These are phyloP conservation scores for Thymelicus sylvestris DNA, from an alignment of 2,888 invertebrate species.

Conservation along the genomic window DNA sequence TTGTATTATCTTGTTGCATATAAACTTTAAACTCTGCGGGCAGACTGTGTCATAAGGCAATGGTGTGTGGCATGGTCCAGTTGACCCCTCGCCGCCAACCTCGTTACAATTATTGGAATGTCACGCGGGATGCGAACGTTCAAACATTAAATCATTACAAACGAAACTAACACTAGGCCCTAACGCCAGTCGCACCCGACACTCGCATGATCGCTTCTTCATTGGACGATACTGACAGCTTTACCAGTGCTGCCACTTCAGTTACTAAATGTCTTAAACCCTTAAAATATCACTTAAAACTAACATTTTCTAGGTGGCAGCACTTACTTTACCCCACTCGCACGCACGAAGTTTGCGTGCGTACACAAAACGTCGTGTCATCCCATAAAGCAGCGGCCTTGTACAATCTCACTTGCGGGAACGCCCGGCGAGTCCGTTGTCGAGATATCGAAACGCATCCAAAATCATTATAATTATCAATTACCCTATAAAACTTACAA, in stretches of 20 bases:
- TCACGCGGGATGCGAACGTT: conserved; percentile 80
- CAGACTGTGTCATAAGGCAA: conserved; percentile 85
- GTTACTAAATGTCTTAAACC: too few relatives aligned
- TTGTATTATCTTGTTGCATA: conserved; percentile 84
- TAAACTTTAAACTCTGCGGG: conserved; percentile 85
- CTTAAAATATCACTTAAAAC: too few relatives aligned
- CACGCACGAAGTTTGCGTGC: too few relatives aligned
- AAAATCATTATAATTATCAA: conserved; percentile 55
- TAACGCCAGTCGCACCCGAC: conserved; percentile 63
- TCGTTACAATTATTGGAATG: conserved; percentile 81
- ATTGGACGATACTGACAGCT: too few relatives aligned
- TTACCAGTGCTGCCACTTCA: too few relatives aligned
- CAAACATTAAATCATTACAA: conserved; percentile 73
- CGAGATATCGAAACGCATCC: conserved; percentile 68
- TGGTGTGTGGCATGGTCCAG: conserved; percentile 72
- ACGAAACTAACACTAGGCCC: conserved; percentile 74
- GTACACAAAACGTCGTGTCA: too few relatives aligned
- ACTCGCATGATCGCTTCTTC: conserved; percentile 50
- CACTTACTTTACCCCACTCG: too few relatives aligned
- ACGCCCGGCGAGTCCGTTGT: conserved; percentile 63
- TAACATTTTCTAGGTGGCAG: too few relatives aligned
- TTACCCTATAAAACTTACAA: conserved; percentile 85
- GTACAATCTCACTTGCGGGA: conserved; percentile 68
- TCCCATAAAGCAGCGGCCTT: conserved; percentile 45
- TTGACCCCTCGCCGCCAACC: conserved; percentile 59